These are phyloP conservation scores for Pithys albifrons DNA, from an alignment of 2,113 vertebrate genomes.

Conservation along the genomic window DNA sequence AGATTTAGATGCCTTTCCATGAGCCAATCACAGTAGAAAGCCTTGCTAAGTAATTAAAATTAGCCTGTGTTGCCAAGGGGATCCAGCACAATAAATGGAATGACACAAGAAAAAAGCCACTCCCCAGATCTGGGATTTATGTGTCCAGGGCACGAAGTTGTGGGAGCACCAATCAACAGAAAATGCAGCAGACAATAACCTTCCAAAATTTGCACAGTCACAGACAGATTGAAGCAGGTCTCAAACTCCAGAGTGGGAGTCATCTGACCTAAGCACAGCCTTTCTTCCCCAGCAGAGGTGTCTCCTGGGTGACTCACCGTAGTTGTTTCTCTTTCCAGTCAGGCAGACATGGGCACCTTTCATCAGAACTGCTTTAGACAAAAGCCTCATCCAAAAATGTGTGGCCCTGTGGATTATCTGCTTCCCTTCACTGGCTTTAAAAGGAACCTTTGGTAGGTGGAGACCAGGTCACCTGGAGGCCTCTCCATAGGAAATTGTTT, in stretches of 20 bases:
- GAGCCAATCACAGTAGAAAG: neutral
- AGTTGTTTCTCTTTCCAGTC: neutral
- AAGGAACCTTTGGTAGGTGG: neutral
- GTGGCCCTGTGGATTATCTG: neutral
- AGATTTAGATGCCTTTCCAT: neutral
- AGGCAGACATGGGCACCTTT: neutral
- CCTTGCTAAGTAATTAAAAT: neutral
- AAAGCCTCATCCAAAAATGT: neutral
- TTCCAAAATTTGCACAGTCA: neutral
- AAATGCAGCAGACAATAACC: neutral
- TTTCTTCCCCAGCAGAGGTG: neutral
- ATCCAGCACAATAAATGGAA: neutral
- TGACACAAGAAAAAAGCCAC: rapidly evolving
- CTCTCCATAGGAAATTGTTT: neutral
- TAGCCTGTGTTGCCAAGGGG: neutral
- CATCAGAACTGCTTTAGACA: neutral
- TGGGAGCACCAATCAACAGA: neutral
- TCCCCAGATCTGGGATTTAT: rapidly evolving
- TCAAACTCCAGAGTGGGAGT: neutral
- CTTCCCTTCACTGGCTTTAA: neutral
- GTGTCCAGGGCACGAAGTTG: neutral
- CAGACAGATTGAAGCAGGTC: neutral
- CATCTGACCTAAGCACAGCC: neutral
- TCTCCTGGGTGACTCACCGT: neutral
- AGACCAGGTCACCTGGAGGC: neutral